Conservation (phyloP, 2,888 invertebrate species). For the Drosophila aldrichi region DNA sequence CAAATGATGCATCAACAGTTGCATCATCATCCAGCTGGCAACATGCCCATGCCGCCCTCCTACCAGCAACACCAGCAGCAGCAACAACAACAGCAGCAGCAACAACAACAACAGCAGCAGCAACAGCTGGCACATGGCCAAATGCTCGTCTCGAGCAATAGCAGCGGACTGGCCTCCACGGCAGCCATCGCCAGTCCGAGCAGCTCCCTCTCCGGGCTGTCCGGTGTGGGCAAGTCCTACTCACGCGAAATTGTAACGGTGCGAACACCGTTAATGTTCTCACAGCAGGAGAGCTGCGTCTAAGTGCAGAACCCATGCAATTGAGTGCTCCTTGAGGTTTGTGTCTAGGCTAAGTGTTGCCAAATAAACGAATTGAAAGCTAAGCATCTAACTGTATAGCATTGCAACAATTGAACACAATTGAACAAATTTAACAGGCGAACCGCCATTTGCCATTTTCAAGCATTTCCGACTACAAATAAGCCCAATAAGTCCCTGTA, state of each 20-base stretch:
- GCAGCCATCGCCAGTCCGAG: constrained; percentile 84
- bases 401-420: constrained; percentile 5
- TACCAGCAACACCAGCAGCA: constrained; percentile 82
- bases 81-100: constrained; percentile 76
- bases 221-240: constrained; percentile 84
- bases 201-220: constrained; percentile 83
- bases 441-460: constrained; percentile 34
- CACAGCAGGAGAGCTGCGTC: constrained; percentile 89
- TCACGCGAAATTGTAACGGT: constrained; percentile 89
- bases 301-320: constrained; percentile 82
- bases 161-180: constrained; percentile 80
- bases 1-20: constrained; percentile 78
- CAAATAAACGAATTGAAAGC: constrained; percentile 61
- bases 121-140: constrained; percentile 76
- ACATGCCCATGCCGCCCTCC: constrained; percentile 81
- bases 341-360: constrained; percentile 76
- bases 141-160: constrained; percentile 82
- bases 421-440: constrained; percentile 11
- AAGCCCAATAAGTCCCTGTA: constrained; percentile 17
- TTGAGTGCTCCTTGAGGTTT: constrained; percentile 70
- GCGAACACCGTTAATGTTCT: constrained; percentile 89
- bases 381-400: constrained; percentile 18
- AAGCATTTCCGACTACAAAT: constrained; percentile 29
- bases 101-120: constrained; percentile 68
- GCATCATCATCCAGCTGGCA: constrained; percentile 72